Evolutionary conservation across 2,797 vertebrate genomes (phyloP), one percentile per base, ranked within the genome.

Genomic region (Neosilurus mollespiculum): DNA sequence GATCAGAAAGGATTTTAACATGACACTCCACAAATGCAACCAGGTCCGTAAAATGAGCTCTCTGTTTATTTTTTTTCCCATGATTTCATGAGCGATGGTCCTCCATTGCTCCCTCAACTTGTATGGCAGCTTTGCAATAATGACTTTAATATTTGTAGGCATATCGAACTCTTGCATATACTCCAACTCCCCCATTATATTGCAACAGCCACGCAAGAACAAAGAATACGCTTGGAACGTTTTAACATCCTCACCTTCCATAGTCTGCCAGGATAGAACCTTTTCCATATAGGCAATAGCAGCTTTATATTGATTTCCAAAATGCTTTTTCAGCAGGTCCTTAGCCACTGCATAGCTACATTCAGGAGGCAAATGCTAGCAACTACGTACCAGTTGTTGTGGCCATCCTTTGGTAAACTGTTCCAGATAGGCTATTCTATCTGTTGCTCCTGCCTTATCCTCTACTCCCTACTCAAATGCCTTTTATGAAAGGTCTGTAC

Each of bases 261-360:
- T 43, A 2, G 26, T 1, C 15, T 53, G 62, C 82, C 76, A 83
- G 1, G 15, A 43, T 9, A 51, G 37, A 54, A 43, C 37, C 18
- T 16, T 78, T 70, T 26, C 16, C 65, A 79, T 51, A 18, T 83
- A 83, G 4, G 72, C 66, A 69, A n/a, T n/a, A n/a, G 43, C 11
- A 49, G 75, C n/a, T n/a, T 26, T 12, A 22, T 9, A 59, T 18
- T n/a, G 14, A 54, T 67, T 62, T 30, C 65, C 76, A 62, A 84
- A 84, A 59, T 84, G 64, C 15, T 83, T 51, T 30, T 78, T 30
- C n/a, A 83, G 30, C 64, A 83, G 26, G 22, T 20, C 5, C 62
- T 78, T 79, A 54, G 15, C 43, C 66, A 15, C 34, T 12, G 4
- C 22, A 30, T 75, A 64, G 3, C n/a, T 70, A 51, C 18, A 49